Evolutionary conservation across 92 coral and sea anemone species (phyloP), one percentile per base, ranked within the genome.

Genomic region (Scolanthus callimorphus): DNA sequence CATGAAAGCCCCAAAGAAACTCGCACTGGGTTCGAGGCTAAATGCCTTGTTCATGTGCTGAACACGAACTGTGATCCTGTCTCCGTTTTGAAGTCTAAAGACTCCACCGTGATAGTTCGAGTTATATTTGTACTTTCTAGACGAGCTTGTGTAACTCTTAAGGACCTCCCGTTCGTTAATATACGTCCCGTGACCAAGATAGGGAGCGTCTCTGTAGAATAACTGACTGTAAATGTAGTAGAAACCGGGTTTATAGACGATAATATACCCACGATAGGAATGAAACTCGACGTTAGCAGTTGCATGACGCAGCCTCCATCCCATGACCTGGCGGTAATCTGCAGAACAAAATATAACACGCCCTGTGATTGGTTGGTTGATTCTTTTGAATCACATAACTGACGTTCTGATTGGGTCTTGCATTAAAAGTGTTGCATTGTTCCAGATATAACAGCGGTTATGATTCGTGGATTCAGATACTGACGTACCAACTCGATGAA

Each of bases 141-240:
- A 4, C 27, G 57, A 62, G 29, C 82, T 74, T n/a, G 27, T 47
- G 20, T 71, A 58, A 22, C 53, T 65, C 69, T 76, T 44, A 11
- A 91, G 88, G 6, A 30, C 57, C 3, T 34, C 48, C 0, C 51
- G 25, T 11, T 45, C 26, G 60, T 87, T 87, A 51, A 91, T 63
- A 24, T 11, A 74, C 58, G 82, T 82, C 0, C 8, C 23, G 65
- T 91, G 97, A 13, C 75, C 77, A 57, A 55, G 31, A 4, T 0
- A 0, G 10, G 25, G 15, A 12, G 63, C 72, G 9, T 56, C 84
- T 48, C 28, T 69, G 70, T 73, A 74, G 48, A 39, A 77, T 57
- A 91, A 65, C 70, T 91, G 97, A 56, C 95, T 91, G 76, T 91
- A 91, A 6, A 91, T 67, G 89, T 43, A 83, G 72, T 91, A 87